A percentile compares a stretch with the other conserved stretches of the same genome.
These are phyloP conservation scores for Spinus olivaceus DNA, from an alignment of 2,797 vertebrate species.

Conservation along the genomic window DNA sequence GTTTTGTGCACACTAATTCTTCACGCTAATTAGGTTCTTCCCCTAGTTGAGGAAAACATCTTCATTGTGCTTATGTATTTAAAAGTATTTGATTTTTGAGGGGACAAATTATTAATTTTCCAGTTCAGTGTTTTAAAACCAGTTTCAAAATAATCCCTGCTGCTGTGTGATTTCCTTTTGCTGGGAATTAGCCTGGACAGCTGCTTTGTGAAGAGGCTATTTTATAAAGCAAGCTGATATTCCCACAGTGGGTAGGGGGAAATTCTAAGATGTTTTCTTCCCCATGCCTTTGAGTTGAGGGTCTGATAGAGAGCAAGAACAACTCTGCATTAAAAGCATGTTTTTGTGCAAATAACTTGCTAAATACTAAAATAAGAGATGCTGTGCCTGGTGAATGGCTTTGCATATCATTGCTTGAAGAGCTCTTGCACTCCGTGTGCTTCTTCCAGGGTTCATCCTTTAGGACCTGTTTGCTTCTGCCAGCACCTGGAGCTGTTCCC, in stretches of 20 bases:
- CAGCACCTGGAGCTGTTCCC: background rate
- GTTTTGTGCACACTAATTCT: background rate
- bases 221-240: background rate
- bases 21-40: background rate
- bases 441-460: background rate
- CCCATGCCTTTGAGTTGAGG: background rate
- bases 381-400: background rate
- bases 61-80: background rate
- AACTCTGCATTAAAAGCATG: background rate
- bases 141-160: background rate
- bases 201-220: background rate
- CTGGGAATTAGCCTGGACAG: background rate
- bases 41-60: background rate
- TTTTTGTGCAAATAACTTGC: background rate
- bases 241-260: background rate
- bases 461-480: background rate
- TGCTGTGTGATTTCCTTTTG: background rate
- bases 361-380: background rate
- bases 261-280: background rate
- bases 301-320: background rate
- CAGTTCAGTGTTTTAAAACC: background rate
- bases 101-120: background rate
- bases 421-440: rapidly evolving
- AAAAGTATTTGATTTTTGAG: background rate
- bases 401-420: background rate